Base-by-base conservation (phyloP, 2,113 vertebrate species). In the Phrynocephalus versicolor region DNA sequence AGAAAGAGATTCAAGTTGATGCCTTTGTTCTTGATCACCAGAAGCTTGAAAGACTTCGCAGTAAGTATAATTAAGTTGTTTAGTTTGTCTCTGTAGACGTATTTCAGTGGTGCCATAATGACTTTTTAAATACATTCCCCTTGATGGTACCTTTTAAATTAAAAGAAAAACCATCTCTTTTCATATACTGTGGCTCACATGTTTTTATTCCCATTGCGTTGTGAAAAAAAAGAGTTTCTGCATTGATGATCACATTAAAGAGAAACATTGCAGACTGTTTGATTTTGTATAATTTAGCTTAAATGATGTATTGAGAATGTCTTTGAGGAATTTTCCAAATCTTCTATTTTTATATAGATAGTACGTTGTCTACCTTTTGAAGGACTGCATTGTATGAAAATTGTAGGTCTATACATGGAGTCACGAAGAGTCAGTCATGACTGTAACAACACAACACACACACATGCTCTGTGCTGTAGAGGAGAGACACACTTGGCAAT, bases 1-100 rank as follows among this genome's bases (percentile, higher is more conserved):
- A 95, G 88, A 98, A 97, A 87, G 95, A 96, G 35, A 80, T 94
- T n/a, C 97, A 95, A 69, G 97, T 98, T 51, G 96, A 97, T 87
- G 96, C 96, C 19, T 86, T 99, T 83, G 89, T 93, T 4, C 67
- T 99, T 91, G 94, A 97, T 85, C 90, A 93, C 9, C 93, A 94
- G 23, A 96, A 97, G 41, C 91, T 98, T 58, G 94, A 97, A 84
- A 95, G 88, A 33, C 95, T 99, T 82, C 93, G 89, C 85, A 94
- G 98, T 99, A 95, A 95, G 97, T 90, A 14, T 89, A 85, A n/a
- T 19, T 79, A 65, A 62, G 27, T 85, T 88, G 16, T 79, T 81
- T 39, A 15, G 10, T 85, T 72, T 76, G 5, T 81, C 57, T 82
- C 76, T 85, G 23, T 82, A 27, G 51, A 86, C 55, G 60, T 77